These are phyloP conservation scores for Metaphire vulgaris DNA, from an alignment of 1,140 invertebrate species.

Conservation along the genomic window DNA sequence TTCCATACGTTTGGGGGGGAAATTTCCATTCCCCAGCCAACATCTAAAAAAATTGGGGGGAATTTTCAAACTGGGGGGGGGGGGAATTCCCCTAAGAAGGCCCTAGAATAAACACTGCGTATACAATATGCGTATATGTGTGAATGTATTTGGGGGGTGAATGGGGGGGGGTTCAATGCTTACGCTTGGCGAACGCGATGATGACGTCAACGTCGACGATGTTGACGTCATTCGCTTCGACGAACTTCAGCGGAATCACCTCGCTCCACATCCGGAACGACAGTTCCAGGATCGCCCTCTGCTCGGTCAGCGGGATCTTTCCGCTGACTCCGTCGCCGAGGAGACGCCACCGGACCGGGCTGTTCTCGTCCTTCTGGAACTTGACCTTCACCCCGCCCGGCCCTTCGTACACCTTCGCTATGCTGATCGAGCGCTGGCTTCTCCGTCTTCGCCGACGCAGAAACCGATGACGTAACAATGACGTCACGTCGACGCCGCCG, in stretches of 20 bases:
- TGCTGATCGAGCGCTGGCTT: neutral
- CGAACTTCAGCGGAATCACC: constrained; percentile 51
- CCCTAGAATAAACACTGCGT: too few species aligned
- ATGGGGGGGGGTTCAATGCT: too few species aligned
- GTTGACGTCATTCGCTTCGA: constrained; percentile 45
- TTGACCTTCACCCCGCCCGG: neutral
- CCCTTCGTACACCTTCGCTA: neutral
- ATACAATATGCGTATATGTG: too few species aligned
- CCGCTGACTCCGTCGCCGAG: constrained; percentile 46
- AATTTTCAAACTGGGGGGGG: too few species aligned
- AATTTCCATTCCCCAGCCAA: too few species aligned
- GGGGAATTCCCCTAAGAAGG: too few species aligned
- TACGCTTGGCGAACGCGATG: constrained; percentile 53
- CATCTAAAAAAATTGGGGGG: too few species aligned
- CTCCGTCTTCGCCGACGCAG: neutral
- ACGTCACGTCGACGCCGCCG: neutral
- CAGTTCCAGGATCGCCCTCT: constrained; percentile 49
- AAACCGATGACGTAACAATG: neutral
- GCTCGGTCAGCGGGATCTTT: constrained; percentile 41
- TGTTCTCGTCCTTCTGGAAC: constrained; percentile 31
- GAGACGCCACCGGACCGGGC: constrained; percentile 52
- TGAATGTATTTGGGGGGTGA: too few species aligned
- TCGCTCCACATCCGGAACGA: constrained; percentile 55
- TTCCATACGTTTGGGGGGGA: too few species aligned
- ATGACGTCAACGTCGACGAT: constrained; percentile 50